Evolutionary conservation across 2,888 invertebrate species (phyloP).

Genomic region (Monoplex corrugatus): DNA sequence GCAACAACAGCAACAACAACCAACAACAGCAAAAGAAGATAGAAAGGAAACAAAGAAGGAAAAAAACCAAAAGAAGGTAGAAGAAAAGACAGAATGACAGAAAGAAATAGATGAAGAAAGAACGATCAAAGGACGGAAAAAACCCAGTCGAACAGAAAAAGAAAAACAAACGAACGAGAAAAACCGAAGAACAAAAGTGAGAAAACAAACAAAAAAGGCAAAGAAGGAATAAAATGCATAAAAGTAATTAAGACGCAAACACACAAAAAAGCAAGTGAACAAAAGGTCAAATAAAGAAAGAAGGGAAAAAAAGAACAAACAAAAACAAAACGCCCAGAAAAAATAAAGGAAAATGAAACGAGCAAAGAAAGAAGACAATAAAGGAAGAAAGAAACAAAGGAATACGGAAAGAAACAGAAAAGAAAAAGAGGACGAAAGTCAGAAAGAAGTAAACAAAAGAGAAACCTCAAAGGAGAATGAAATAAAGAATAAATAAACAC

Average conservation of each 20-base stretch:
- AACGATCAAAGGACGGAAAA: neutral
- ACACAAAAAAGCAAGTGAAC: no score
- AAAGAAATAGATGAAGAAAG: neutral
- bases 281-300: neutral
- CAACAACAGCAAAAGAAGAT: neutral
- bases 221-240: neutral
- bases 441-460: no score
- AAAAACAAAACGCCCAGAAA: neutral
- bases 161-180: neutral
- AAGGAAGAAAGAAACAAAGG: no score
- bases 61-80: neutral
- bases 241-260: no score
- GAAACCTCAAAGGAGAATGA: no score
- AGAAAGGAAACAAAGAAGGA: neutral
- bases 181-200: neutral
- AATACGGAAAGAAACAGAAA: no score
- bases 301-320: neutral
- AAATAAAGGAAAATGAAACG: no score
- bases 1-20: neutral
- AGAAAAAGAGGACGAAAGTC: no score
- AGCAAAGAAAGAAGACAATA: neutral
- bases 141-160: neutral
- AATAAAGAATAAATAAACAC: no score
- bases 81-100: neutral
- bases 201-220: neutral